These are phyloP conservation scores for Lamprotornis superbus DNA, from an alignment of 2,113 vertebrate species.

Conservation along the genomic window DNA sequence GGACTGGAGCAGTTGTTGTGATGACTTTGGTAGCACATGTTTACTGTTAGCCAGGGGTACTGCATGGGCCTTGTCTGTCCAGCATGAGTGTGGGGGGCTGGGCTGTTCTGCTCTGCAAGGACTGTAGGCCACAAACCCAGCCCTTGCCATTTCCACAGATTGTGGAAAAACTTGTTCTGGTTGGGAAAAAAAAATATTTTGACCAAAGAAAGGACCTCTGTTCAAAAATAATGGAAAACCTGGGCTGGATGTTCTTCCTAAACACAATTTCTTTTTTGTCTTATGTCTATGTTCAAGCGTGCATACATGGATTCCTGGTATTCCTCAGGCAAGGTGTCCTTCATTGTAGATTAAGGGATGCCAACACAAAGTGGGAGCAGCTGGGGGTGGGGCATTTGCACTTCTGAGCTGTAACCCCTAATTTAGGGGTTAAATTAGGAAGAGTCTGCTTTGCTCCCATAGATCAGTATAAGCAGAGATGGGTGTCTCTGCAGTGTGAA, in stretches of 20 bases:
- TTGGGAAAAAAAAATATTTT: background rate
- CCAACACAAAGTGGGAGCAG: background rate
- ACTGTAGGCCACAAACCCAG: background rate
- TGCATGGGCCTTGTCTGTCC: background rate
- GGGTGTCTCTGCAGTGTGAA: background rate
- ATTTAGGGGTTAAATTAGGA: background rate
- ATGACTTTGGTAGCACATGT: background rate
- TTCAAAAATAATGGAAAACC: background rate
- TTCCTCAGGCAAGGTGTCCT: background rate
- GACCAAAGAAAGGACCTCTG: background rate
- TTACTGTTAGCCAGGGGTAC: background rate
- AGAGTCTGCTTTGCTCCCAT: background rate
- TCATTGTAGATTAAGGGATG: background rate
- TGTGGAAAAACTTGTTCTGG: background rate
- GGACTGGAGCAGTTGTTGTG: fast-evolving
- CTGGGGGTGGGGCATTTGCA: background rate
- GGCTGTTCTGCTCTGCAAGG: background rate
- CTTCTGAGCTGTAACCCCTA: background rate
- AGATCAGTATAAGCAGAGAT: background rate
- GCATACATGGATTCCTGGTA: background rate
- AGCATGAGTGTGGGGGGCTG: background rate
- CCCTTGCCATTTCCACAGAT: background rate
- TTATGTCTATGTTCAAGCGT: background rate
- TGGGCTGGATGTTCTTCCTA: background rate
- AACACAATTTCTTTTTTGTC: background rate